Conservation (phyloP, 2,888 invertebrate genomes). For the Agonopterix heracliana region DNA sequence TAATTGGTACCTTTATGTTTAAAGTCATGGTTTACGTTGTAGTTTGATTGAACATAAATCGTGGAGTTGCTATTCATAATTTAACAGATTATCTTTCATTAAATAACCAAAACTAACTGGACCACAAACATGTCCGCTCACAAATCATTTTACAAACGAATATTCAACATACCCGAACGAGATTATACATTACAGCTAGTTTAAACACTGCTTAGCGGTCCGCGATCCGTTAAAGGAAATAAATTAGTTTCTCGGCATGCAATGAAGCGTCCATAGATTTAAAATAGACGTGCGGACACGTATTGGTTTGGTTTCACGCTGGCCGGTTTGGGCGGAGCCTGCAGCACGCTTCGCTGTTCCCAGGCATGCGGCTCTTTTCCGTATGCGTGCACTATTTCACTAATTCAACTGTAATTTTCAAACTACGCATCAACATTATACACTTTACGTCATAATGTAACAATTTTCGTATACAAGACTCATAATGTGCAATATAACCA, state of each 20-base stretch:
- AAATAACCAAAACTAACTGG: no score
- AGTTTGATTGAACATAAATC: no score
- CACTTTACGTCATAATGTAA: neutral
- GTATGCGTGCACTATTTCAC: slow-evolving; percentile 20
- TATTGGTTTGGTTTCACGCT: neutral
- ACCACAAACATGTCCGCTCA: no score
- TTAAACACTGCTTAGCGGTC: slow-evolving; percentile 1
- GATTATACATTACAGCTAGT: slow-evolving; percentile 1
- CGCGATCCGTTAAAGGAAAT: slow-evolving; percentile 23
- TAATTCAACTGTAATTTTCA: neutral
- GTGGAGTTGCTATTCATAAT: no score
- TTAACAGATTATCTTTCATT: no score
- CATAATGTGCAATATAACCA: neutral
- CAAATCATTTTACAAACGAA: neutral
- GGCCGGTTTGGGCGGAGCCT: slow-evolving; percentile 30
- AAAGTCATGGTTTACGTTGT: no score
- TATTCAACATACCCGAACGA: neutral
- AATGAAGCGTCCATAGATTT: slow-evolving; percentile 20
- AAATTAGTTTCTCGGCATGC: slow-evolving; percentile 20
- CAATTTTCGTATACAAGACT: neutral
- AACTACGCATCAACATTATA: neutral
- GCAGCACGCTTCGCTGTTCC: slow-evolving; percentile 33
- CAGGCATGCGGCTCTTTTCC: slow-evolving; percentile 40
- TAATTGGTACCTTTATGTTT: no score
- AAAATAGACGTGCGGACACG: slow-evolving; percentile 7